A percentile compares a stretch with the other conserved stretches of the same genome.
phyloP scores from a whole-genome alignment of 2,888 invertebrate genomes.

The Andrena camellia region DNA sequence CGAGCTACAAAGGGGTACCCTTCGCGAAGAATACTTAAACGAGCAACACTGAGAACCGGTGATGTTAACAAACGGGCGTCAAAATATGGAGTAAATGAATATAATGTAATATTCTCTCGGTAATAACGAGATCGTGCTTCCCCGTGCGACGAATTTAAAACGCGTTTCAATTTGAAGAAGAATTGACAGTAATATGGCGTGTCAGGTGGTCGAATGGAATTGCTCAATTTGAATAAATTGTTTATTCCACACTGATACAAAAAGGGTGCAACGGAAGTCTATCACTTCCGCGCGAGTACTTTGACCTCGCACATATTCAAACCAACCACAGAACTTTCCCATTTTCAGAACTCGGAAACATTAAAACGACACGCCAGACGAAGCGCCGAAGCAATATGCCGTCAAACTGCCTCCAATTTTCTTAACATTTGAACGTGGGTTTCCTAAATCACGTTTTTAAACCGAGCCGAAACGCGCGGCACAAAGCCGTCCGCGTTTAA shows the following conservation, averaged over 20 bases:
- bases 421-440: not conserved
- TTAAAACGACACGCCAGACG: not conserved
- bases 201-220: no score
- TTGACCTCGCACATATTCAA: no score
- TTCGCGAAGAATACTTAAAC: conserved; percentile 14
- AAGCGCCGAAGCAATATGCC: not conserved
- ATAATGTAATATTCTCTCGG: conserved; percentile 38
- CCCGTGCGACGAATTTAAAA: not conserved
- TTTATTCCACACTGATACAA: not conserved
- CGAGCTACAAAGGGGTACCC: not conserved
- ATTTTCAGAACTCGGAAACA: not conserved
- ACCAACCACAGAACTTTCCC: no score
- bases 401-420: not conserved
- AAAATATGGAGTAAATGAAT: conserved; percentile 27
- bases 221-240: not conserved
- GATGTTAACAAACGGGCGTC: conserved; percentile 31
- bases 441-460: conserved; percentile 1
- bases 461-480: not conserved
- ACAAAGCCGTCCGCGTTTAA: conserved; percentile 12
- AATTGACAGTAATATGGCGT: not conserved
- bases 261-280: no score
- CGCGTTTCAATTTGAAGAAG: not conserved
- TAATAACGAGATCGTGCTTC: conserved; percentile 5
- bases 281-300: no score
- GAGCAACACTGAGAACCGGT: not conserved